Conservation (phyloP, 2,888 invertebrate genomes). For the Luperina nickerlii region DNA sequence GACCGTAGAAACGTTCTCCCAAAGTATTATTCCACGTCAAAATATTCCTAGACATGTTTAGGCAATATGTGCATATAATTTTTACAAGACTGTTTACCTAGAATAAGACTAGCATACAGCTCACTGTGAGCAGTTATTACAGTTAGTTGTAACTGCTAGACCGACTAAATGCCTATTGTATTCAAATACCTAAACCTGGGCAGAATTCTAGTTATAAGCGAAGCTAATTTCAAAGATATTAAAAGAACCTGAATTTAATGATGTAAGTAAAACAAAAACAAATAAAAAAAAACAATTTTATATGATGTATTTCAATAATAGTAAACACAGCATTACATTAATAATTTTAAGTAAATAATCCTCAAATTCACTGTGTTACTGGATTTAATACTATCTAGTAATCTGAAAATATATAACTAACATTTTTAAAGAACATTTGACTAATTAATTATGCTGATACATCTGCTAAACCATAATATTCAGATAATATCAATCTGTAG, state of each 20-base stretch:
- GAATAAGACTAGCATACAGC: not conserved
- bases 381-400: not conserved
- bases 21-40: not conserved
- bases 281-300: not conserved
- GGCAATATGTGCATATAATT: not conserved
- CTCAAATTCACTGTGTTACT: not conserved
- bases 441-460: not conserved
- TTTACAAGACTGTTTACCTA: conserved; percentile 6
- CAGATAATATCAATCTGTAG: not conserved
- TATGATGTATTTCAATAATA: not conserved
- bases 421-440: not conserved
- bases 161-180: conserved; percentile 20
- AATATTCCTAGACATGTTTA: conserved; percentile 8
- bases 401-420: not conserved
- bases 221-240: not conserved
- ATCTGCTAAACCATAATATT: not conserved
- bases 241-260: not conserved
- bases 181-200: not conserved
- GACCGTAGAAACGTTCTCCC: not conserved
- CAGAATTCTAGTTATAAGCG: not conserved
- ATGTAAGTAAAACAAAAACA: not conserved
- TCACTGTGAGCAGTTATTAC: conserved; percentile 10
- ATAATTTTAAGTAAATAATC: not conserved
- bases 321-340: not conserved
- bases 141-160: conserved; percentile 34